These are phyloP conservation scores for Pipistrellus kuhlii DNA, from an alignment of 2,797 vertebrate genomes.

Conservation along the genomic window DNA sequence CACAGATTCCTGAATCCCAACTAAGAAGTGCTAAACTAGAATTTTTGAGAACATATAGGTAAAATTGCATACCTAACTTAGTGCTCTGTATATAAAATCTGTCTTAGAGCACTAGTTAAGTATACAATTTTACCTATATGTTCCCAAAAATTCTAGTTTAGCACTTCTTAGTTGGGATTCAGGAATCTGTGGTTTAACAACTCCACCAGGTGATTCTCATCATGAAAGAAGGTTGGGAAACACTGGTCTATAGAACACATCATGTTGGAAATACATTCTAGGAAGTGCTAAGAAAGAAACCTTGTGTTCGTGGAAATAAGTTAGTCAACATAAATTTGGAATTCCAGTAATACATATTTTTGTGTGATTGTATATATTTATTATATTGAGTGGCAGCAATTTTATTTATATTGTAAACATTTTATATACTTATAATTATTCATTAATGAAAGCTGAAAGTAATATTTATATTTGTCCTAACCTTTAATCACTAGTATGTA, in stretches of 20 bases:
- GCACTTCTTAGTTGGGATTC: no score
- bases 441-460: background rate
- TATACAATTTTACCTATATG: no score
- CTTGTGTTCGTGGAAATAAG: constrained; percentile 63
- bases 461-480: background rate
- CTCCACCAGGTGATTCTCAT: no score
- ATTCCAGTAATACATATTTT: constrained; percentile 43
- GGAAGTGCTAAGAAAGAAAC: constrained; percentile 77
- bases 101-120: no score
- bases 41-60: no score
- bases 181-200: no score
- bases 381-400: background rate
- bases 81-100: no score
- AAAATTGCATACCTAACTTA: no score
- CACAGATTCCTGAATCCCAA: no score
- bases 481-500: background rate
- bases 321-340: constrained; percentile 56
- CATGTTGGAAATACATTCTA: constrained; percentile 70
- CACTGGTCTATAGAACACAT: constrained; percentile 69
- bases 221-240: no score
- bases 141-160: no score
- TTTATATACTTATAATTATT: background rate
- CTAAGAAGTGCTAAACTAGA: no score
- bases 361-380: background rate
- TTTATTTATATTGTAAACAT: background rate